Base-by-base conservation (phyloP, 2,113 vertebrate genomes). In the Choloepus hoffmanni region DNA sequence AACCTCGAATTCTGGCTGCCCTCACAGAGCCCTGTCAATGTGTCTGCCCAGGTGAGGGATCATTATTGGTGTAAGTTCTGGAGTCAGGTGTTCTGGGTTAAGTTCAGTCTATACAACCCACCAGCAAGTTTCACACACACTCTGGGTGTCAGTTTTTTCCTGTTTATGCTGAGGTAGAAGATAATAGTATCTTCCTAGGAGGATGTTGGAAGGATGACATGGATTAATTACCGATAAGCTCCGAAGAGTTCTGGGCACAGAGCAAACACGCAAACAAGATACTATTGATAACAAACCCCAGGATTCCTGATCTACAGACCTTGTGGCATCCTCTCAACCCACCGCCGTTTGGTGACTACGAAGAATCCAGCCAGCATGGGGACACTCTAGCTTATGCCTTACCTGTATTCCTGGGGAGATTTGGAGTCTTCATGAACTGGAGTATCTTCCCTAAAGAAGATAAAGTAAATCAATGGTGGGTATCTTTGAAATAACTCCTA, bases 401-500 rank as follows among this genome's bases (percentile, higher is more conserved):
- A 40, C 28, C 12, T 10, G 11, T 58, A 7, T 40, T 28, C 36
- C 16, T 45, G 53, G 45, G 33, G 18, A 76, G 5, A 9, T 33
- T 40, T 62, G 5, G 48, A 13, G 23, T 60, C 67, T 82, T 83
- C 4, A 6, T 76, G 40, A 87, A 16, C 30, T n/a, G 6, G 36
- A 28, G n/a, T 21, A 1, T 33, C 43, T 65, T 94, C 21, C 28
- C 4, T 65, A 70, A 92, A 36, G 72, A 70, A 96, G 83, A 81
- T 24, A 74, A 96, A 73, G 48, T 36, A 40, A 88, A 50, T 55
- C 40, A 21, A 48, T 43, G 53, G 68, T 91, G 28, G 15, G 4
- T 67, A 14, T 45, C 78, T 89, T 92, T 82, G 78, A 76, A 74
- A 50, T 40, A 16, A 82, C 65, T 63, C 85, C 90, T 74, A 78